Conservation (phyloP, 2,113 vertebrate species). For the Synchiropus splendidus region DNA sequence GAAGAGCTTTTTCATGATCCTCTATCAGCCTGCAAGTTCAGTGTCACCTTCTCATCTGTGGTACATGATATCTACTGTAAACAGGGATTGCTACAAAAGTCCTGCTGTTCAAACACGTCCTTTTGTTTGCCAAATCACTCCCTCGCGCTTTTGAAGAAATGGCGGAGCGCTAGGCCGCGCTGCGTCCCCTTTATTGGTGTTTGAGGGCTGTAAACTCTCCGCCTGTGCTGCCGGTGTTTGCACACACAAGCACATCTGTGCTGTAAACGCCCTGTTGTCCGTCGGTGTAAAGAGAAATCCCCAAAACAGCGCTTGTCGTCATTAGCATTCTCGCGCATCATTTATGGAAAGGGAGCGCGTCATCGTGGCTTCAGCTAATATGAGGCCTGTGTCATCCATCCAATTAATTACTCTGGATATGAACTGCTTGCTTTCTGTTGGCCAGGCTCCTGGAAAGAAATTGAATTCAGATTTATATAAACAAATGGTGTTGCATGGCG, state of each 20-base stretch:
- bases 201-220: constrained; percentile 29
- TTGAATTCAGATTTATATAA: constrained; percentile 66
- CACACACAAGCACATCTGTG: constrained; percentile 1
- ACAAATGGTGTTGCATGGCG: constrained; percentile 48
- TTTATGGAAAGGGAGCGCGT: constrained; percentile 31
- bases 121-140: constrained; percentile 41
- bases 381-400: constrained; percentile 47
- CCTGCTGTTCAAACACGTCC: constrained; percentile 37
- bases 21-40: constrained; percentile 3
- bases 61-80: constrained; percentile 39
- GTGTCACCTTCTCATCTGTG: constrained; percentile 10
- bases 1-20: neutral
- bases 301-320: constrained; percentile 2
- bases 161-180: constrained; percentile 2
- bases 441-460: constrained; percentile 64
- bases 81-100: constrained; percentile 37
- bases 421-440: constrained; percentile 57
- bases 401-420: constrained; percentile 66
- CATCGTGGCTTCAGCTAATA: constrained; percentile 35
- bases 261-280: too few relatives aligned
- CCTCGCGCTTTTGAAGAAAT: constrained; percentile 32
- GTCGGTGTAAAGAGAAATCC: neutral
- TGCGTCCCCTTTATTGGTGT: constrained; percentile 28
- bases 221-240: constrained; percentile 24
- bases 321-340: constrained; percentile 16